Conservation (phyloP, 2,113 vertebrate species). For the Protomyctophum bolini region DNA sequence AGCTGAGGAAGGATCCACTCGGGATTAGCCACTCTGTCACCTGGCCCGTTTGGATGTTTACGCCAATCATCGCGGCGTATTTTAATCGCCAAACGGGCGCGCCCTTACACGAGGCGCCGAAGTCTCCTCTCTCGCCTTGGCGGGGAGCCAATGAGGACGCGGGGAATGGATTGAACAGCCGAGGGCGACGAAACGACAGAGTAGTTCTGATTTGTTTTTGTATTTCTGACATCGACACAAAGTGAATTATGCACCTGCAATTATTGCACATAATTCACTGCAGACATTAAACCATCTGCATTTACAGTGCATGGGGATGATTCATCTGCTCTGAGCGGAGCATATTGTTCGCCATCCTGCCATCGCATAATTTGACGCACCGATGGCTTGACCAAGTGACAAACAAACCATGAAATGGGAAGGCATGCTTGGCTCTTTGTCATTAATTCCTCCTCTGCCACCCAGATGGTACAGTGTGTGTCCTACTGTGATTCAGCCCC, state of each 20-base stretch:
- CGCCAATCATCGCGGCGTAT: background rate
- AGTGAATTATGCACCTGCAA: constrained; percentile 41
- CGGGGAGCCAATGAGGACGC: no score
- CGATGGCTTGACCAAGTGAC: constrained; percentile 58
- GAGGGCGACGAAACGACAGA: constrained; percentile 26
- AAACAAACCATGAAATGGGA: constrained; percentile 70
- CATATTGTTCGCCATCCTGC: constrained; percentile 69
- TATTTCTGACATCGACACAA: constrained; percentile 37
- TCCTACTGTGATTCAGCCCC: background rate
- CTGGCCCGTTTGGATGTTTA: background rate
- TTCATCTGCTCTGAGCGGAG: constrained; percentile 50
- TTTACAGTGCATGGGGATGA: constrained; percentile 59
- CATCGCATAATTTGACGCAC: constrained; percentile 62
- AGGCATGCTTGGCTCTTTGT: constrained; percentile 39
- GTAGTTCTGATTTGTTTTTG: background rate
- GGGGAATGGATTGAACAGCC: constrained; percentile 8
- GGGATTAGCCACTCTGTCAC: background rate
- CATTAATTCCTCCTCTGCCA: constrained; percentile 17
- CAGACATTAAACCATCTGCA: constrained; percentile 45
- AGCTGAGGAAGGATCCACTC: background rate
- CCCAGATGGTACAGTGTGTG: constrained; percentile 1
- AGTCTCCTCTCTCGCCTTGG: constrained; percentile 9
- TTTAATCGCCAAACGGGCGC: background rate
- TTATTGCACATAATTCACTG: constrained; percentile 54
- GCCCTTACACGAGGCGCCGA: background rate